Evolutionary conservation across 2,113 vertebrate species (phyloP), one percentile per base, ranked within the genome.

Genomic region (Chrysochloris asiatica): DNA sequence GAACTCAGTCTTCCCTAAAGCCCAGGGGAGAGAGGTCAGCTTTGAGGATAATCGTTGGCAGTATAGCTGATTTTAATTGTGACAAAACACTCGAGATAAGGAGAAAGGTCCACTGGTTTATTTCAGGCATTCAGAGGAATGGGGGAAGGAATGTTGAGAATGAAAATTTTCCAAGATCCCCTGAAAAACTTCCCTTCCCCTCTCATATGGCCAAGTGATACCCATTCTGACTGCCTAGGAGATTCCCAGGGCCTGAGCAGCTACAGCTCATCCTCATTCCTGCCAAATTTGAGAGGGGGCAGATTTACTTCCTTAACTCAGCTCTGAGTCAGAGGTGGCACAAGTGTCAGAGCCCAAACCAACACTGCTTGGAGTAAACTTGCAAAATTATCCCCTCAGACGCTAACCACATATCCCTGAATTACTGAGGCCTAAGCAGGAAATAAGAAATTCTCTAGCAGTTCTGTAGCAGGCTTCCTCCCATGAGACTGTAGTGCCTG

Each of bases 241-340:
- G 63, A 84, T 63, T 94, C 88, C 63, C 93, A 72, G 56, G 56
- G 48, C 71, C 76, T 69, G 17, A 22, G 3, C 63, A 54, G 85
- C 90, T 85, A 48, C 89, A 38, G 0, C 93, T 92, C 75, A 61
- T 16, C 28, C 16, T 33, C 0, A 2, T 47, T 52, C 76, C 67
- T 77, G 88, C 93, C 93, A 93, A 54, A 67, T 63, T n/a, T 87
- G 79, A 83, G 83, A 96, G 85, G 90, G 24, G 71, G 43, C 33
- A 56, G 69, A 86, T 96, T 94, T 96, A 96, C 96, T 96, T 93
- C 95, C 76, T 93, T 87, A 96, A 87, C 91, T 96, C 95, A 97
- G 90, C 93, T 95, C 93, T 91, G 45, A 97, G 95, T 97, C 97
- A 98, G 91, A 96, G 75, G 95, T 95, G 85, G 71, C 95, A 94